Evolutionary conservation across 2,888 invertebrate species (phyloP), one percentile per base, ranked within the genome.

Genomic region (Mesoligia furuncula): DNA sequence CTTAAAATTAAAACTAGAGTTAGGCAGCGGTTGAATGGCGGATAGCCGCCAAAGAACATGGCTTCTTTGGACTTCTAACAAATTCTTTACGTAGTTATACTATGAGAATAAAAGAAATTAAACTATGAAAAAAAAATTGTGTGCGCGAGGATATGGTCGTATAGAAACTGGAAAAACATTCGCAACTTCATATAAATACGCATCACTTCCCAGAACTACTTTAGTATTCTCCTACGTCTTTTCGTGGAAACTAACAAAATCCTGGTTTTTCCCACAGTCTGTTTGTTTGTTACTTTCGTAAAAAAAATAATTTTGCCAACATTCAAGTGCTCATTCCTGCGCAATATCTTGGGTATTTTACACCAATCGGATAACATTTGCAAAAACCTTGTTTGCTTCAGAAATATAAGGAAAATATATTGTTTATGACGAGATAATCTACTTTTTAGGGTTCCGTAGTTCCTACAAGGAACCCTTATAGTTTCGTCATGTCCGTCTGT

Each of bases 321-420:
- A 75, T 64, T 39, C n/a, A 54, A 64, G 27, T 13, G 8, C 36
- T 15, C 45, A 48, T 48, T 65, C 13, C 27, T 24, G 20, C 36
- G 24, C 39, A 42, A n/a, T 51, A 42, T 36, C 27, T 59, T 65
- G 39, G 15, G 24, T 9, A 81, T 81, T 54, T 57, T 39, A 5
- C 13, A 4, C 15, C 48, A 59, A 48, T 81, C 39, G 31, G 7
- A n/a, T n/a, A 75, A 51, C 2, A 39, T 24, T 51, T 39, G 62
- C 2, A 42, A 51, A 81, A 70, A n/a, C 1, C 31, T 64, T 75
- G 45, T 48, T 76, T 66, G 42, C n/a, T 79, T 54, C 27, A 45
- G n/a, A 83, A 76, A 77, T 66, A 77, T 77, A 59, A 79, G 77
- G 77, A 76, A 82, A 82, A 82, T 31, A 15, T 54, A 0, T 73